These are phyloP conservation scores for Tympanuchus pallidicinctus DNA, from an alignment of 2,113 vertebrate species.

Conservation along the genomic window DNA sequence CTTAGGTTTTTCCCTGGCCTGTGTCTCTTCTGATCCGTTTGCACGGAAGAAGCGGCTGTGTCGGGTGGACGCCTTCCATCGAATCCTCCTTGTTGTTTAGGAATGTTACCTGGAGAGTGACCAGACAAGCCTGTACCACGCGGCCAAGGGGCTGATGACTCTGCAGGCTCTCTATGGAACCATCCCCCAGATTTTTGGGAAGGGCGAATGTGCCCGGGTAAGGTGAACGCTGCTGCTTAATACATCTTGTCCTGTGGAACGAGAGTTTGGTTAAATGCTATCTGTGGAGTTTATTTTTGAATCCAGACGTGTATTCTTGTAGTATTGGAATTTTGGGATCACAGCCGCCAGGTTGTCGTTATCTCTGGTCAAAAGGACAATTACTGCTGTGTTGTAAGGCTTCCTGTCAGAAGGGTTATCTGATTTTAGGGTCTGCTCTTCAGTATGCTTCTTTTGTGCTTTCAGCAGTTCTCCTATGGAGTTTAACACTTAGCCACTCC, in stretches of 20 bases:
- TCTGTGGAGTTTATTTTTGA: not conserved
- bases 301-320: not conserved
- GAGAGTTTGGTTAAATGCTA: not conserved
- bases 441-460: not conserved
- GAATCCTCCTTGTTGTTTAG: slow-evolving; percentile 68
- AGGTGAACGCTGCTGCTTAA: slow-evolving; percentile 28
- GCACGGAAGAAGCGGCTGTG: not conserved
- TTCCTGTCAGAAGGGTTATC: not conserved
- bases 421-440: not conserved
- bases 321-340: not conserved
- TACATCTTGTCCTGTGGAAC: not conserved
- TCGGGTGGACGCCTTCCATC: not conserved
- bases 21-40: not conserved
- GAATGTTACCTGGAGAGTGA: slow-evolving; percentile 98
- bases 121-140: slow-evolving; percentile 96
- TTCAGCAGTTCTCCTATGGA: not conserved
- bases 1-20: not conserved
- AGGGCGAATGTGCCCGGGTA: slow-evolving; percentile 96
- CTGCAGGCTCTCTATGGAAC: slow-evolving; percentile 96
- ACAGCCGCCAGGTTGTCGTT: not conserved
- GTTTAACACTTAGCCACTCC: not conserved
- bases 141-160: slow-evolving; percentile 96
- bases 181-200: slow-evolving; percentile 96
- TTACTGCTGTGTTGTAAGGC: not conserved
- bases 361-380: not conserved